These are phyloP conservation scores for Lottia scabra DNA, from an alignment of 2,888 invertebrate genomes.

Conservation along the genomic window DNA sequence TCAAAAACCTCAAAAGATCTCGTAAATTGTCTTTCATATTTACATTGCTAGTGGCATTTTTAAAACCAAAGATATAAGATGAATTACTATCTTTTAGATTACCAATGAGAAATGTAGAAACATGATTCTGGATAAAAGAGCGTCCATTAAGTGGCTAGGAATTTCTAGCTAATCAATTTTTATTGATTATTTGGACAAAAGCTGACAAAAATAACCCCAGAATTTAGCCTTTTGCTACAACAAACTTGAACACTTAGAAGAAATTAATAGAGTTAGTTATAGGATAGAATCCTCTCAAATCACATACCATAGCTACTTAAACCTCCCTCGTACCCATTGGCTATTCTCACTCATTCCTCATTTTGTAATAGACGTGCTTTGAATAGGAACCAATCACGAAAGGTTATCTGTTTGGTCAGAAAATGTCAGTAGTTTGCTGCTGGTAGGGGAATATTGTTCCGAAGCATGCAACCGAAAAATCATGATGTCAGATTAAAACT, in stretches of 20 bases:
- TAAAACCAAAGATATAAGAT: neutral
- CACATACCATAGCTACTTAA: neutral
- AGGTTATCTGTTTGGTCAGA: neutral
- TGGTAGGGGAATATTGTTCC: no score
- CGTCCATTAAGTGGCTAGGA: constrained; percentile 1
- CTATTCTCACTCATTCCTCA: neutral
- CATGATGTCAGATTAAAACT: no score
- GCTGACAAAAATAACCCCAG: neutral
- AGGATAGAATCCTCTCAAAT: neutral
- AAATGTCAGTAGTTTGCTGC: neutral
- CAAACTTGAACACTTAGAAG: neutral
- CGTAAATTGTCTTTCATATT: neutral
- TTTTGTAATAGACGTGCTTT: neutral
- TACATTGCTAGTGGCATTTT: neutral
- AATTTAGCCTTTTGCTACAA: constrained; percentile 2
- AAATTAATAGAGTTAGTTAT: constrained; percentile 2
- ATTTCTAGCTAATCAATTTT: neutral
- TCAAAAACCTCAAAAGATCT: neutral
- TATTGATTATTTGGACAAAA: neutral
- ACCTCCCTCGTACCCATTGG: neutral
- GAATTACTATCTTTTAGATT: neutral
- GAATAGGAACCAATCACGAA: neutral
- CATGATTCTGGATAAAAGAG: neutral
- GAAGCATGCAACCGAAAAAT: no score
- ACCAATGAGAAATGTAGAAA: constrained; percentile 4